phyloP scores from a whole-genome alignment of 2,113 vertebrate species.

The Chaenogobius annularis region DNA sequence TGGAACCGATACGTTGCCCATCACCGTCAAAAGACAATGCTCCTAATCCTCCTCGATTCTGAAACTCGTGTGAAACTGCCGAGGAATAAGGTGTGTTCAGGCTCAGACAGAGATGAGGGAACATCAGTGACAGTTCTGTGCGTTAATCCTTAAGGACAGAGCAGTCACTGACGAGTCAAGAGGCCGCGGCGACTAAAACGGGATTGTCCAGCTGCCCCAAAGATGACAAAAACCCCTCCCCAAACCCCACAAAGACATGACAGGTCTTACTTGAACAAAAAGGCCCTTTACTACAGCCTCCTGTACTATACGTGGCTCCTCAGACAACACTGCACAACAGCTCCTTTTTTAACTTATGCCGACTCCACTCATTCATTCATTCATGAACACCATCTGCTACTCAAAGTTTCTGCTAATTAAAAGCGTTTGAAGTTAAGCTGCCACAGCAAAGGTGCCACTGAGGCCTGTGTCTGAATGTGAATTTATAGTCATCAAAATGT shows the following conservation, averaged over 20 bases:
- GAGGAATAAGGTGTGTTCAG: not conserved
- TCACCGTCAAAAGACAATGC: too few relatives aligned
- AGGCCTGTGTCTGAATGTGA: too few relatives aligned
- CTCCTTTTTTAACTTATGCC: conserved; percentile 43
- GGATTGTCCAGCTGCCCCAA: conserved; percentile 12
- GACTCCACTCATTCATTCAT: conserved; percentile 27
- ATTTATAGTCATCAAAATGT: not conserved
- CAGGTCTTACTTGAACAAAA: conserved; percentile 16
- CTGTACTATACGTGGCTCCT: conserved; percentile 7
- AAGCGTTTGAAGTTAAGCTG: not conserved
- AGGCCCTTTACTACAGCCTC: not conserved
- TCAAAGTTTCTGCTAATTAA: conserved; percentile 19
- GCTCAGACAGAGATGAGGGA: not conserved
- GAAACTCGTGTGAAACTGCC: not conserved
- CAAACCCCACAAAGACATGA: conserved; percentile 3
- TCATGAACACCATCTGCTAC: conserved; percentile 13
- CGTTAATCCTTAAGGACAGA: conserved; percentile 17
- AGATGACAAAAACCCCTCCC: not conserved
- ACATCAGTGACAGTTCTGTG: not conserved
- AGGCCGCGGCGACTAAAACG: conserved; percentile 21
- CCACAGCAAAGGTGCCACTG: not conserved
- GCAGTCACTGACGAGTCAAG: not conserved
- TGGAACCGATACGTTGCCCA: too few relatives aligned
- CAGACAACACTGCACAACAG: conserved; percentile 28
- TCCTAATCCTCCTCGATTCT: too few relatives aligned